A percentile compares a stretch with the other conserved stretches of the same genome.
Evolutionary conservation across 2,797 vertebrate genomes (phyloP).

Genomic region (Nothura maculosa): DNA sequence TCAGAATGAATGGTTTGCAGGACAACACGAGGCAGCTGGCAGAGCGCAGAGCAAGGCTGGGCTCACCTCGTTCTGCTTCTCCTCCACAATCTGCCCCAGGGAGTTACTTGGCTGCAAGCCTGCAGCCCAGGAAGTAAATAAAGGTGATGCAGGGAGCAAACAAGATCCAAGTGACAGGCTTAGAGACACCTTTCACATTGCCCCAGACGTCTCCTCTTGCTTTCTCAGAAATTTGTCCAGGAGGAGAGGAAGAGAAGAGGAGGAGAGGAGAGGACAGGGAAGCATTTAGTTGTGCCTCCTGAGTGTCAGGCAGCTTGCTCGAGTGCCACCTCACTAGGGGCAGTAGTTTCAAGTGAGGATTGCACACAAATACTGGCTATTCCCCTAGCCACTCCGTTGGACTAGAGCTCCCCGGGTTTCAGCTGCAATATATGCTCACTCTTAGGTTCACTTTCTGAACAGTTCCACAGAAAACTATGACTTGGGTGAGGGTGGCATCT

Average conservation of each 20-base stretch:
- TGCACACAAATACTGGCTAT: background rate
- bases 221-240: background rate
- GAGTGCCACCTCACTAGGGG: background rate
- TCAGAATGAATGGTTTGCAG: background rate
- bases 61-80: background rate
- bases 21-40: background rate
- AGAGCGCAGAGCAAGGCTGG: background rate
- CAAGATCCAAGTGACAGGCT: background rate
- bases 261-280: background rate
- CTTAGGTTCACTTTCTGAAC: background rate
- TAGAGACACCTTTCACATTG: background rate
- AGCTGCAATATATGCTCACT: accelerated
- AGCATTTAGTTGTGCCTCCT: background rate
- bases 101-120: background rate
- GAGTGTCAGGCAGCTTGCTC: background rate
- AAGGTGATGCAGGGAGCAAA: background rate
- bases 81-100: background rate
- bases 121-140: background rate
- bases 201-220: background rate
- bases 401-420: background rate
- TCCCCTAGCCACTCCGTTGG: background rate
- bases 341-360: background rate
- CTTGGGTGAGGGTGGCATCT: background rate
- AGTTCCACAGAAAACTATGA: background rate
- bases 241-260: accelerated